phyloP scores from a whole-genome alignment of 2,888 invertebrate species.

The Melipona beecheii region DNA sequence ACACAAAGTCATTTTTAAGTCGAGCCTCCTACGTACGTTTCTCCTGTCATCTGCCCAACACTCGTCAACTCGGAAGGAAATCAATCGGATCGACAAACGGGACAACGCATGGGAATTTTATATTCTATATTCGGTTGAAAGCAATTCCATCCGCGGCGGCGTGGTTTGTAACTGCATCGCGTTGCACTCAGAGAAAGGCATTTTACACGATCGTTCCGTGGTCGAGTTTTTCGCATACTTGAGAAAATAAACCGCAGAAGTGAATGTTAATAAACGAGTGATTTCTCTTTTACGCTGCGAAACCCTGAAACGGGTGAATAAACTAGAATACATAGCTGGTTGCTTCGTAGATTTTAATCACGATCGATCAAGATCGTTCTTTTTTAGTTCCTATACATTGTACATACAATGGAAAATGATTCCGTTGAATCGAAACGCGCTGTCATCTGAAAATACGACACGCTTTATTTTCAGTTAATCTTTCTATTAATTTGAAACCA shows the following conservation, averaged over 20 bases:
- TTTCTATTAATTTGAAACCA: too few relatives aligned
- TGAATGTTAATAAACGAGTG: constrained; percentile 58
- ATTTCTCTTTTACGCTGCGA: constrained; percentile 55
- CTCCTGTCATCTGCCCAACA: neutral
- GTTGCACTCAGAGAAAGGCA: constrained; percentile 61
- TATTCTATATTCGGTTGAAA: neutral
- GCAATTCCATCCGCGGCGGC: constrained; percentile 17
- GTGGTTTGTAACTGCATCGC: constrained; percentile 23
- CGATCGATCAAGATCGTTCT: neutral
- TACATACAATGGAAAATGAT: too few relatives aligned
- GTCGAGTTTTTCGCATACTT: constrained; percentile 67
- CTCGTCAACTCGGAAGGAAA: constrained; percentile 20
- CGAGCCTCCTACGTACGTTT: neutral
- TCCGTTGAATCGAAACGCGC: too few relatives aligned
- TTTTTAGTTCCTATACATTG: fast-evolving
- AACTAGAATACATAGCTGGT: constrained; percentile 17
- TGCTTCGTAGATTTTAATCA: constrained; percentile 2
- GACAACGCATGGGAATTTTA: constrained; percentile 12
- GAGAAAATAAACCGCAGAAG: constrained; percentile 60
- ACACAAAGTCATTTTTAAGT: too few relatives aligned
- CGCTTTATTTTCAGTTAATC: too few relatives aligned
- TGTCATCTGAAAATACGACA: too few relatives aligned
- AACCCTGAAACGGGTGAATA: constrained; percentile 42
- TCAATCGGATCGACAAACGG: neutral
- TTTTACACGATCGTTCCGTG: constrained; percentile 45